Percentiles rank a stretch among this genome's conserved stretches.
Conservation (phyloP, 2,797 vertebrate species). For the Premnoplex brunnescens region DNA sequence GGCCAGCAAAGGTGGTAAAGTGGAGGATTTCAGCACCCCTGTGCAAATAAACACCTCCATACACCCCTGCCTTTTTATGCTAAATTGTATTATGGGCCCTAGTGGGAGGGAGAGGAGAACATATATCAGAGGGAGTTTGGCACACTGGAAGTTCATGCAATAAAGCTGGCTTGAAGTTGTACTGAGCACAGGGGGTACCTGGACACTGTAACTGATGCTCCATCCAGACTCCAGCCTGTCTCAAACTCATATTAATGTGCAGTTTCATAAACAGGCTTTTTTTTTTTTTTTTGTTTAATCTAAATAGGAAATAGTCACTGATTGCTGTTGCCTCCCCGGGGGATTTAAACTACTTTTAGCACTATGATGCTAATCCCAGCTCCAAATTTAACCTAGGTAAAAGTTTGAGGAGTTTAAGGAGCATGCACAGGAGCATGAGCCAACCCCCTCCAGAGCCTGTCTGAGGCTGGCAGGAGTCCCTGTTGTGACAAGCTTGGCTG, state of each 20-base stretch:
- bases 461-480: neutral
- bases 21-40: neutral
- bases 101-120: neutral
- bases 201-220: neutral
- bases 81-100: fast-evolving
- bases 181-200: neutral
- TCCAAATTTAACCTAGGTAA: neutral
- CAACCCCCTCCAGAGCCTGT: neutral
- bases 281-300: neutral
- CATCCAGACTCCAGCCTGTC: neutral
- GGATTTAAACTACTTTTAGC: neutral
- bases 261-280: neutral
- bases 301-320: neutral
- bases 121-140: fast-evolving
- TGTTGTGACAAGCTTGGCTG: neutral
- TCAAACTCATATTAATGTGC: neutral
- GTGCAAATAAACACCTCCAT: neutral
- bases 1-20: neutral
- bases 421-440: neutral
- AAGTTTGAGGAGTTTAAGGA: neutral
- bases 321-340: neutral
- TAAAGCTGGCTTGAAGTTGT: neutral
- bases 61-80: neutral
- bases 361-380: neutral
- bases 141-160: neutral